phyloP scores from a whole-genome alignment of 2,113 vertebrate genomes.

The Zosterops japonicus region DNA sequence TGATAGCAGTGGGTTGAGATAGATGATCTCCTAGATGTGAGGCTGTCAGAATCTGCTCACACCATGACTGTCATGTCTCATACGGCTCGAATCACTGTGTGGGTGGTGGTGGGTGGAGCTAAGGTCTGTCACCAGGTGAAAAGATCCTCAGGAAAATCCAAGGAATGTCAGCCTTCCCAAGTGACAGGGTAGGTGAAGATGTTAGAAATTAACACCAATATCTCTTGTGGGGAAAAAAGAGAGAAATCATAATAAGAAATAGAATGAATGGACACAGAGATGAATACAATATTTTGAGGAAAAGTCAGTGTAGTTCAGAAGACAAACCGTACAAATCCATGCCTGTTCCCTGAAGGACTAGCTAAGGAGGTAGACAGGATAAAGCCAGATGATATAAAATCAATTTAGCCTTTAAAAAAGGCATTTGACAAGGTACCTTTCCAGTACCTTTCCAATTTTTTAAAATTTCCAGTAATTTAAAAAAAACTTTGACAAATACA shows the following conservation, averaged over 20 bases:
- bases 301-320: not conserved
- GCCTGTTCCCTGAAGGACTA: not conserved
- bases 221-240: not conserved
- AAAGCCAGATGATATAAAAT: not conserved
- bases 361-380: not conserved
- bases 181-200: not conserved
- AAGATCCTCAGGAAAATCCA: not conserved
- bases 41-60: not conserved
- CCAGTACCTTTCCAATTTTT: not conserved
- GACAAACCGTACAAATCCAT: not conserved
- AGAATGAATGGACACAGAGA: not conserved
- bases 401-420: not conserved
- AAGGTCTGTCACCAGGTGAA: not conserved
- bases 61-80: not conserved
- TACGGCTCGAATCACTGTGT: rapidly evolving
- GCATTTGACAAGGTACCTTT: not conserved
- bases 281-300: not conserved
- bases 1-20: not conserved
- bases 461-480: not conserved
- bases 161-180: not conserved
- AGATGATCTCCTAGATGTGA: not conserved
- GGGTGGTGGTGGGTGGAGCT: not conserved
- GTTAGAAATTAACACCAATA: not conserved
- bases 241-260: not conserved
- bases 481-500: not conserved